phyloP scores from a whole-genome alignment of 1,140 invertebrate species.

The Trachymyrmex cornetzi region DNA sequence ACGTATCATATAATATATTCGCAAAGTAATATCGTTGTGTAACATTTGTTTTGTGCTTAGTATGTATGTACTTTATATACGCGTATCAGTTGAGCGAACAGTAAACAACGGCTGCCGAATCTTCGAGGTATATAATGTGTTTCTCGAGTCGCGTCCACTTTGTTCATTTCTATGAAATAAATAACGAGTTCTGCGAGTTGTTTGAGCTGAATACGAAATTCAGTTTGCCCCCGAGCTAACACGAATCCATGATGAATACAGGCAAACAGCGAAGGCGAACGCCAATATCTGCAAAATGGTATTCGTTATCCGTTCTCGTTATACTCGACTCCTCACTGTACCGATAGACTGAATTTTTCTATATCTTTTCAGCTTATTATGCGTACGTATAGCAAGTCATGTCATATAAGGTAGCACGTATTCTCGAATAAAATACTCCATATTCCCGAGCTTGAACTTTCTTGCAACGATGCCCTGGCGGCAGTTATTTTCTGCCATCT shows the following conservation, averaged over 20 bases:
- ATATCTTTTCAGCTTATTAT: slow-evolving; percentile 10
- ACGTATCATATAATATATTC: not conserved
- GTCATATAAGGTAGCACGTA: not conserved
- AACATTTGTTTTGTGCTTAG: not conserved
- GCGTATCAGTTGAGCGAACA: not conserved
- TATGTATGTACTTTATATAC: not conserved
- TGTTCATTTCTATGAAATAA: not conserved
- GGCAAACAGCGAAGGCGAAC: slow-evolving; percentile 27
- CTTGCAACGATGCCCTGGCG: slow-evolving; percentile 20
- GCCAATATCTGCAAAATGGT: not conserved
- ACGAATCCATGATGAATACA: not conserved
- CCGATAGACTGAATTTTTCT: not conserved
- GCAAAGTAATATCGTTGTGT: slow-evolving; percentile 2
- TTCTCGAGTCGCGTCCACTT: not conserved
- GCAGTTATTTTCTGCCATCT: not conserved
- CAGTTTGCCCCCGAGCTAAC: not conserved
- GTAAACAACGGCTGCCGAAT: not conserved
- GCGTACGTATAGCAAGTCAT: not conserved
- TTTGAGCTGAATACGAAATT: not conserved
- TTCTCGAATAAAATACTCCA: not conserved
- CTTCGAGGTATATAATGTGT: slow-evolving; percentile 20
- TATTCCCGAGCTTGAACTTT: not conserved
- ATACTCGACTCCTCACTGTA: not conserved
- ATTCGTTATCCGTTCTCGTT: slow-evolving; percentile 8
- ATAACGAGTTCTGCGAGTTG: not conserved